Base-by-base conservation (phyloP, 1,140 invertebrate genomes). In the Streblospio benedicti region DNA sequence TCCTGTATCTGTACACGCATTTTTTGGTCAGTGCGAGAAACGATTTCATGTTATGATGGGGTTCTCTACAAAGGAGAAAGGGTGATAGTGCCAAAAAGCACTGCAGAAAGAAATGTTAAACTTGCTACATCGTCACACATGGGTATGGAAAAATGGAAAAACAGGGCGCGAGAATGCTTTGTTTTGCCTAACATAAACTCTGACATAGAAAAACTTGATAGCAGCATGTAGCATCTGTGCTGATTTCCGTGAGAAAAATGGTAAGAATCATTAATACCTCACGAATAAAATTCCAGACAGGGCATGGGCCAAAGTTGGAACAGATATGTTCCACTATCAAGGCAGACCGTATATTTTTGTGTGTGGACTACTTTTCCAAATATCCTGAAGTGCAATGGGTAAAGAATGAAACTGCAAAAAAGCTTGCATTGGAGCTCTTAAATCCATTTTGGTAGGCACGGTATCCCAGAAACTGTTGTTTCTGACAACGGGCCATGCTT, bases 401-500 rank as follows among this genome's bases (percentile, higher is more conserved):
- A n/a, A n/a, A n/a, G n/a, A n/a, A n/a, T n/a, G n/a, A n/a, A n/a
- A n/a, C n/a, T n/a, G n/a, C n/a, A n/a, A n/a, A n/a, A n/a, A n/a
- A n/a, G n/a, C n/a, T n/a, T n/a, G n/a, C n/a, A n/a, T n/a, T n/a
- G n/a, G n/a, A n/a, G n/a, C n/a, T n/a, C n/a, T n/a, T n/a, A n/a
- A n/a, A n/a, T n/a, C n/a, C n/a, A n/a, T n/a, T 69, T 69, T 61
- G 63, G 59, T 0, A 57, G 56, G 14, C 50, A 65, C 54, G 67
- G 67, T 6, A 64, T 69, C 4, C 59, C 62, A 16, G 60, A 64
- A 14, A 18, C 20, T 6, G 12, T 69, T 1, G 30, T 67, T 0
- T 59, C 60, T 12, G 69, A 70, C 52, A 70, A 69, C 50, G 63
- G 62, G 0, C 65, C 67, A 9, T 60, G 68, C 41, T 73, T 66